A percentile compares a stretch with the other conserved stretches of the same genome.
These are phyloP conservation scores for Bovichtus variegatus DNA, from an alignment of 2,797 vertebrate genomes.

Conservation along the genomic window DNA sequence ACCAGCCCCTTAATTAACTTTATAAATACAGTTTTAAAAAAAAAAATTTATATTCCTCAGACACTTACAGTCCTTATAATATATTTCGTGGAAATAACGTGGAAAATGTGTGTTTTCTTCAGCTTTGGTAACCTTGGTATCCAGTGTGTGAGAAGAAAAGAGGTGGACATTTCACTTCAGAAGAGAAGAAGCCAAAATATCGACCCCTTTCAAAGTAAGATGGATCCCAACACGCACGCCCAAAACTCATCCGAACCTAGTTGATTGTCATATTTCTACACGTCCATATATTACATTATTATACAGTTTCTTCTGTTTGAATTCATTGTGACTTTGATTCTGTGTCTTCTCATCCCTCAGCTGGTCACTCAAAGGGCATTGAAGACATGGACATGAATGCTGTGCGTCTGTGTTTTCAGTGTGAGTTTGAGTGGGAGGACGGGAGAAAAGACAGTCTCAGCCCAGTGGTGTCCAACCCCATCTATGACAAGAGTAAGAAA, in stretches of 20 bases:
- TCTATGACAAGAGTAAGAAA: conserved; percentile 94
- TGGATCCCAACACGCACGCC: background rate
- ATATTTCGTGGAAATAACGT: no score
- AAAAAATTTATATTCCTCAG: background rate
- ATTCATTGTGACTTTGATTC: background rate
- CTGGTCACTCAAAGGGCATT: conserved; percentile 92
- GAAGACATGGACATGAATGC: conserved; percentile 98
- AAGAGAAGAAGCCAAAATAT: conserved; percentile 91
- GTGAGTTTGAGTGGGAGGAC: conserved; percentile 86
- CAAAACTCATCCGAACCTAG: background rate
- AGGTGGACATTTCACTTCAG: conserved; percentile 90
- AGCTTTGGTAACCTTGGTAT: conserved; percentile 96
- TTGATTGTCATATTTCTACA: background rate
- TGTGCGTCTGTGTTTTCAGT: conserved; percentile 95
- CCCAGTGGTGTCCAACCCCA: conserved; percentile 91
- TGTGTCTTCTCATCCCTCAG: conserved; percentile 69
- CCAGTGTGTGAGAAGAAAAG: conserved; percentile 95
- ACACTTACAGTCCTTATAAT: background rate
- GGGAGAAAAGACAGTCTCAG: conserved; percentile 83
- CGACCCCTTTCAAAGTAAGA: conserved; percentile 94
- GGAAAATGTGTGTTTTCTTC: conserved; percentile 15
- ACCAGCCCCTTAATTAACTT: background rate
- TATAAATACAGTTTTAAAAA: background rate
- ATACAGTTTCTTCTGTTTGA: background rate
- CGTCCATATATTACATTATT: background rate